A percentile compares a stretch with the other conserved stretches of the same genome.
These are phyloP conservation scores for Xiphophorus hellerii DNA, from an alignment of 2,113 vertebrate genomes.

Conservation along the genomic window DNA sequence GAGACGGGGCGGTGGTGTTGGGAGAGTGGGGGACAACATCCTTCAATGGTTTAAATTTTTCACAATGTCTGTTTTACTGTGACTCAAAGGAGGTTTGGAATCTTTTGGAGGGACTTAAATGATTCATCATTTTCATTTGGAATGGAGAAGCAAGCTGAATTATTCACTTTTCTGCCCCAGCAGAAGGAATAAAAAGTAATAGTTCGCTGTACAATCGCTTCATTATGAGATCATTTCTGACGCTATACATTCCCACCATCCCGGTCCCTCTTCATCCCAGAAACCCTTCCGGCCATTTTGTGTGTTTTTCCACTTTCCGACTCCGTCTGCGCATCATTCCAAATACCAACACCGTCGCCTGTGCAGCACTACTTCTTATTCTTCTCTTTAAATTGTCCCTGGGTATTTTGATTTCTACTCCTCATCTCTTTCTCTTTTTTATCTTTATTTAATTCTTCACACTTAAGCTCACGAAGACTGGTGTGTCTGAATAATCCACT, in stretches of 20 bases:
- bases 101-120: slow-evolving; percentile 78
- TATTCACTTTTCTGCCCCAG: slow-evolving; percentile 73
- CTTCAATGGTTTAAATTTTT: slow-evolving; percentile 67
- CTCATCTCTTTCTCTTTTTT: background rate
- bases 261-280: slow-evolving; percentile 23
- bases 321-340: slow-evolving; percentile 48
- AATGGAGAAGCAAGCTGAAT: slow-evolving; percentile 77
- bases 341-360: slow-evolving; percentile 42
- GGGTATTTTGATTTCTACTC: background rate
- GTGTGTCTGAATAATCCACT: background rate
- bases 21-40: slow-evolving; percentile 32
- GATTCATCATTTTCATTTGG: slow-evolving; percentile 78
- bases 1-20: background rate
- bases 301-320: slow-evolving; percentile 37
- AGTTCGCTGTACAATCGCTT: slow-evolving; percentile 74
- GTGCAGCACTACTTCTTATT: slow-evolving; percentile 23
- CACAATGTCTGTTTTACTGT: slow-evolving; percentile 72
- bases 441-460: slow-evolving; percentile 8
- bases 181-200: slow-evolving; percentile 70
- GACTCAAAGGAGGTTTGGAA: slow-evolving; percentile 55
- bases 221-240: slow-evolving; percentile 15
- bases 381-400: slow-evolving; percentile 32
- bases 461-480: background rate
- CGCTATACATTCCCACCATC: slow-evolving; percentile 45
- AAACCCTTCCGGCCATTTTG: slow-evolving; percentile 16